phyloP scores from a whole-genome alignment of 2,113 vertebrate genomes.

The Polyodon spathula region DNA sequence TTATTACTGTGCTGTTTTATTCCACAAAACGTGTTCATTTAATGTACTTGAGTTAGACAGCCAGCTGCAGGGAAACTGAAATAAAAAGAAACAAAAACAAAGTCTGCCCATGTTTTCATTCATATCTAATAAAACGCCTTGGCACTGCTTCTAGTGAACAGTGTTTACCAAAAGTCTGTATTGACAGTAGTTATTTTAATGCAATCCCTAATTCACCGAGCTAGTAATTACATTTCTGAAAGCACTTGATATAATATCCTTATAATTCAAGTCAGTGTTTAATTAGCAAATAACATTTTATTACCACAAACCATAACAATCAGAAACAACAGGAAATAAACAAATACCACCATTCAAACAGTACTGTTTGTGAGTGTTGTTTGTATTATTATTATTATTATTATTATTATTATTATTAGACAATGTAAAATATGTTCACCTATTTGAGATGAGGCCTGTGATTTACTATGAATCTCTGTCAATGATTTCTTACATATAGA shows the following conservation, averaged over 20 bases:
- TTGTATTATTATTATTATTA: neutral
- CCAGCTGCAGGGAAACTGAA: too few relatives aligned
- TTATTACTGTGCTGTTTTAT: too few relatives aligned
- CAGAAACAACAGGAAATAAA: neutral
- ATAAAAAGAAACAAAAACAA: too few relatives aligned
- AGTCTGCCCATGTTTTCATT: too few relatives aligned
- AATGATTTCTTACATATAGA: constrained; percentile 36
- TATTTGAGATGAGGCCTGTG: neutral
- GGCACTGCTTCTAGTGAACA: too few relatives aligned
- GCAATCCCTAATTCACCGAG: neutral
- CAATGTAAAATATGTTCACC: neutral
- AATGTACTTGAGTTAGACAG: too few relatives aligned
- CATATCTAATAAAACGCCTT: too few relatives aligned
- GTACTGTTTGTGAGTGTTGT: neutral
- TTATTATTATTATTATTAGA: neutral
- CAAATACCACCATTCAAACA: neutral
- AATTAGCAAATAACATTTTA: constrained; percentile 5
- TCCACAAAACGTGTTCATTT: too few relatives aligned
- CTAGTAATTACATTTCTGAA: neutral
- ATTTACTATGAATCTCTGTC: constrained; percentile 24
- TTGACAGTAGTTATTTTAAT: neutral
- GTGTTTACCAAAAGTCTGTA: neutral
- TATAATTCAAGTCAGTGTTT: neutral
- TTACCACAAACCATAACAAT: neutral
- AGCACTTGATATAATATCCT: constrained; percentile 3